A percentile compares a stretch with the other conserved stretches of the same genome.
These are phyloP conservation scores for Orthosia incerta DNA, from an alignment of 2,888 invertebrate species.

Conservation along the genomic window DNA sequence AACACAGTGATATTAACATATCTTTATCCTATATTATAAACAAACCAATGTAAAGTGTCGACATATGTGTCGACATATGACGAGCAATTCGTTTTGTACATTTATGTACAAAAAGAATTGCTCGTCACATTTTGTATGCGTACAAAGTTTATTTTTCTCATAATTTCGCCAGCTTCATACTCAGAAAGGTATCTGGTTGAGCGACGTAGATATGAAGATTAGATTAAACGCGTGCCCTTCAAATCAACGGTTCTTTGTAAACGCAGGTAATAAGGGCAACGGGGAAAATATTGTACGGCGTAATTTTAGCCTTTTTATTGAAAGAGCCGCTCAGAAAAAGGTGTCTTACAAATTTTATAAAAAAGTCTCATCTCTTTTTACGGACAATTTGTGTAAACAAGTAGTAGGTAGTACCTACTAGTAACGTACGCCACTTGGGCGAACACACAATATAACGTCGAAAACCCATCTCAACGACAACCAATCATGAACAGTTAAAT, in stretches of 20 bases:
- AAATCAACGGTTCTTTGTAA: conserved; percentile 61
- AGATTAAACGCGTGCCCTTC: conserved; percentile 62
- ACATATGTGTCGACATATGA: no score
- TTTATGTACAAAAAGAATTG: conserved; percentile 17
- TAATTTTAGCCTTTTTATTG: conserved; percentile 26
- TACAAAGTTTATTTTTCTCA: conserved; percentile 43
- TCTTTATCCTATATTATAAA: neutral
- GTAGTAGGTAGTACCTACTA: neutral
- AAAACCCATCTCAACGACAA: neutral
- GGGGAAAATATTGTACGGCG: conserved; percentile 33
- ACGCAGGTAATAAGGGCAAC: conserved; percentile 49
- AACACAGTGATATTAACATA: neutral
- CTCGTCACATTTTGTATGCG: conserved; percentile 37
- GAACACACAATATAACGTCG: neutral
- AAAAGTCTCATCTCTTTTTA: no score
- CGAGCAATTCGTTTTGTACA: no score
- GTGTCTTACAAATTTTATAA: neutral
- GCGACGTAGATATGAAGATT: conserved; percentile 60
- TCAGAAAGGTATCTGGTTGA: conserved; percentile 50
- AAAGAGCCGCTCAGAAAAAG: conserved; percentile 1
- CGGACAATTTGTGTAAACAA: neutral
- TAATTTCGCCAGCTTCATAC: conserved; percentile 52
- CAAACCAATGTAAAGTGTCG: neutral
- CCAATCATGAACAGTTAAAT: conserved; percentile 3
- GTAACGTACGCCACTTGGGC: neutral